Evolutionary conservation across 2,888 invertebrate genomes (phyloP).

Genomic region (Mayetiola destructor): DNA sequence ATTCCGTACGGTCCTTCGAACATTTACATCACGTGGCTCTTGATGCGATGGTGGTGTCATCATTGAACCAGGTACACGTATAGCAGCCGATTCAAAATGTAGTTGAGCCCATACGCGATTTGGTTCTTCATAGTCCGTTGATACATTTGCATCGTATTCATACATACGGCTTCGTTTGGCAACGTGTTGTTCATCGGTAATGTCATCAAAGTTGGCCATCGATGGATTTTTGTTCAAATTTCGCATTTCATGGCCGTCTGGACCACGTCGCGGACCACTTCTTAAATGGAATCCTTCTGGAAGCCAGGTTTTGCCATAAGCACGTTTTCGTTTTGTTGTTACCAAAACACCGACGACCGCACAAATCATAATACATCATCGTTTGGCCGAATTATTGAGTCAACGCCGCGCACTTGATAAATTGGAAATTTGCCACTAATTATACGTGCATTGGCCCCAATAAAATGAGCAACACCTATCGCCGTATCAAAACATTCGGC

Average conservation of each 20-base stretch:
- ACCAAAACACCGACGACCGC: slow-evolving; percentile 61
- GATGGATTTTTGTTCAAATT: slow-evolving; percentile 69
- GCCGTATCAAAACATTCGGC: slow-evolving; percentile 74
- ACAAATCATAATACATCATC: slow-evolving; percentile 37
- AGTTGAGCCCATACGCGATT: slow-evolving; percentile 83
- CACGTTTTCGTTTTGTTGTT: slow-evolving; percentile 71
- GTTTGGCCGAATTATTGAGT: background rate
- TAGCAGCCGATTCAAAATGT: slow-evolving; percentile 82
- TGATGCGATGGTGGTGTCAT: slow-evolving; percentile 74
- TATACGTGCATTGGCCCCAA: slow-evolving; percentile 61
- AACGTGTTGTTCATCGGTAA: slow-evolving; percentile 61
- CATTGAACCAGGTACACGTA: slow-evolving; percentile 60
- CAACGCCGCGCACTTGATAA: slow-evolving; percentile 51
- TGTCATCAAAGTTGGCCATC: slow-evolving; percentile 57
- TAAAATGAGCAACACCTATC: slow-evolving; percentile 73
- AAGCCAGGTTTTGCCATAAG: slow-evolving; percentile 91
- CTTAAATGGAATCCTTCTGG: slow-evolving; percentile 82
- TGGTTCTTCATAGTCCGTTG: slow-evolving; percentile 76
- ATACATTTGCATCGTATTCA: slow-evolving; percentile 75
- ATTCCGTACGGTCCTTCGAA: slow-evolving; percentile 81
- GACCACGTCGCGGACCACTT: slow-evolving; percentile 64
- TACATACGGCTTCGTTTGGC: slow-evolving; percentile 73
- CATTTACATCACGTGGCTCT: slow-evolving; percentile 58
- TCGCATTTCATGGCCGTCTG: slow-evolving; percentile 91
- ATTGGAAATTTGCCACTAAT: slow-evolving; percentile 55